These are phyloP conservation scores for Procambarus clarkii DNA, from an alignment of 1,140 invertebrate genomes.

Conservation along the genomic window DNA sequence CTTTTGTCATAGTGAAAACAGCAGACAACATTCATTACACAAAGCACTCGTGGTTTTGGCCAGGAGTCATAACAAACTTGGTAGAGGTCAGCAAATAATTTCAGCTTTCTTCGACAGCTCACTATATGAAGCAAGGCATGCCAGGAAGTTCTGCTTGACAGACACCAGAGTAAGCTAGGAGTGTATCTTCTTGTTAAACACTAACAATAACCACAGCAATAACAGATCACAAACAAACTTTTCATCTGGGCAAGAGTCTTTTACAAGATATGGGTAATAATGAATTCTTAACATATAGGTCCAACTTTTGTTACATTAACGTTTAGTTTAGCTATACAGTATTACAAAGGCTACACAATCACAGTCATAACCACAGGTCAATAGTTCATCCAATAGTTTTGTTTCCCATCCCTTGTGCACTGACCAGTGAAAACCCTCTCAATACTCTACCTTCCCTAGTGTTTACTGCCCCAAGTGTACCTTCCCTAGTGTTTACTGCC, in stretches of 20 bases:
- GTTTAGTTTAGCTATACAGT: constrained; percentile 1
- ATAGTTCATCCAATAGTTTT: constrained; percentile 1
- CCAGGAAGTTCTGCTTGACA: neutral
- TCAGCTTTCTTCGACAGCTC: neutral
- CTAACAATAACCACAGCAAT: neutral
- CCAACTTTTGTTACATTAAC: neutral
- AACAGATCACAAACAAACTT: neutral
- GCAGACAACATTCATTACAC: constrained; percentile 23
- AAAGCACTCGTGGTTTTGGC: constrained; percentile 20
- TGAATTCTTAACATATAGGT: neutral
- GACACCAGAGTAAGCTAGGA: neutral
- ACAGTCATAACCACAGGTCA: constrained; percentile 24
- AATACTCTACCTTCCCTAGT: too few species aligned
- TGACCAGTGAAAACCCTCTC: too few species aligned
- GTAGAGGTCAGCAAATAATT: neutral
- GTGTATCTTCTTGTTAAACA: neutral
- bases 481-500: too few species aligned
- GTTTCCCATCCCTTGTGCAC: neutral
- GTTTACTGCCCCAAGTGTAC: too few species aligned
- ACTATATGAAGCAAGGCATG: neutral
- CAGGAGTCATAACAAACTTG: neutral
- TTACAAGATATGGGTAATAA: neutral
- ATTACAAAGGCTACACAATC: constrained; percentile 34
- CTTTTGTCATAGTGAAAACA: constrained; percentile 6
- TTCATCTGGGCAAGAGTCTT: neutral